Percentiles rank a stretch among this genome's conserved stretches.
Evolutionary conservation across 2,888 invertebrate species (phyloP).

Genomic region (Andrena flavipes): DNA sequence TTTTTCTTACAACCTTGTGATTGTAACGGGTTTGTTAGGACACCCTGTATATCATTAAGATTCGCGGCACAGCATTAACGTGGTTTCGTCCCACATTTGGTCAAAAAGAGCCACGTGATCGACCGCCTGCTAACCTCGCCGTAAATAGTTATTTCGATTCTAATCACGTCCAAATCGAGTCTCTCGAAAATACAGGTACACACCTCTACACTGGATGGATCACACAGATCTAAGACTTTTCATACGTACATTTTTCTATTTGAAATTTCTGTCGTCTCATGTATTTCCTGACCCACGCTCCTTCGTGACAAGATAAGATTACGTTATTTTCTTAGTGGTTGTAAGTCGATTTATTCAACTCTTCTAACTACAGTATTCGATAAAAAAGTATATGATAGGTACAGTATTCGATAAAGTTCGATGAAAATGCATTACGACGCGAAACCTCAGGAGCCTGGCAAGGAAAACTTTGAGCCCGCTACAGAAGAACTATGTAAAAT

Average conservation of each 20-base stretch:
- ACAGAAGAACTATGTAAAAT: no score
- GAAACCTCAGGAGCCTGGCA: no score
- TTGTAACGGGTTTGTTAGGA: no score
- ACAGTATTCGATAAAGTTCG: no score
- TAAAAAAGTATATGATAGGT: no score
- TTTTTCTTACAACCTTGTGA: no score
- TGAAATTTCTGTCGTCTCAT: conserved; percentile 3
- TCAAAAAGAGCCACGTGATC: conserved; percentile 31
- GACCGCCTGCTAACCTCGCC: conserved; percentile 24
- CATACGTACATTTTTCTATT: conserved; percentile 2
- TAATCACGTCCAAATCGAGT: conserved; percentile 11
- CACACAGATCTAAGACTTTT: not conserved
- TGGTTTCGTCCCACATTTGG: conserved; percentile 47
- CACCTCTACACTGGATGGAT: no score
- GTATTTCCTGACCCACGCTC: not conserved
- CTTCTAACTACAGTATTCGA: not conserved
- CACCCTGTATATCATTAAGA: conserved; percentile 57
- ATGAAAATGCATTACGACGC: no score
- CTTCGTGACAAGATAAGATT: not conserved
- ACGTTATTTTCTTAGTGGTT: not conserved
- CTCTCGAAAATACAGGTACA: conserved; percentile 21
- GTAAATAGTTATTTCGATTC: conserved; percentile 39
- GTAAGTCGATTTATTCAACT: not conserved
- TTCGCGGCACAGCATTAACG: conserved; percentile 52
- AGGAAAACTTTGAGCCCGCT: no score